phyloP scores from a whole-genome alignment of 2,797 vertebrate genomes.

The Melanotaenia trifasciata region DNA sequence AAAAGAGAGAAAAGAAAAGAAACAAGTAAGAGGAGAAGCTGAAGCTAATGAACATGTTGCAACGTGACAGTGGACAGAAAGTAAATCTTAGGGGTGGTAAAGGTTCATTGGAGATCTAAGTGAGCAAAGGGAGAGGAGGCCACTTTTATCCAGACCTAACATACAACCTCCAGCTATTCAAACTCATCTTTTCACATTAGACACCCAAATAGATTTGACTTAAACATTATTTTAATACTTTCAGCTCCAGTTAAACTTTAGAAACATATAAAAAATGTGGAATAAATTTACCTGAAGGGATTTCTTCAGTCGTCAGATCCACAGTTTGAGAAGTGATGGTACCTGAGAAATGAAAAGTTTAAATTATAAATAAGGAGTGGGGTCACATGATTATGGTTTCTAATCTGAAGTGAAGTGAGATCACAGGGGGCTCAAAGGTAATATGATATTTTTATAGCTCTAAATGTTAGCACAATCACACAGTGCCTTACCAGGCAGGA shows the following conservation, averaged over 20 bases:
- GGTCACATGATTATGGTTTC: neutral
- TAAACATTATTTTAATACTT: neutral
- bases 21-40: slow-evolving; percentile 25
- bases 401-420: neutral
- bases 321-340: slow-evolving; percentile 43
- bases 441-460: neutral
- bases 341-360: slow-evolving; percentile 50
- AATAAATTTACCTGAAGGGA: slow-evolving; percentile 60
- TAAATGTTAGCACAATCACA: neutral
- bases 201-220: neutral
- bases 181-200: neutral
- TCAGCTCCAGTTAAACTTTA: neutral
- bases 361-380: neutral
- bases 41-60: slow-evolving; percentile 80
- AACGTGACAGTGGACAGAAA: slow-evolving; percentile 58
- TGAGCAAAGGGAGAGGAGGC: slow-evolving; percentile 30
- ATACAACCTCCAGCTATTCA: slow-evolving; percentile 4
- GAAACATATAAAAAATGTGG: neutral
- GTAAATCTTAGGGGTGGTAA: slow-evolving; percentile 62
- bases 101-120: slow-evolving; percentile 69
- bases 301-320: slow-evolving; percentile 39
- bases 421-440: neutral
- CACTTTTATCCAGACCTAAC: slow-evolving; percentile 34
- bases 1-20: slow-evolving; percentile 41
- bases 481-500: slow-evolving; percentile 75